These are phyloP conservation scores for Drosophila subquinaria DNA, from an alignment of 2,888 invertebrate species.

Conservation along the genomic window DNA sequence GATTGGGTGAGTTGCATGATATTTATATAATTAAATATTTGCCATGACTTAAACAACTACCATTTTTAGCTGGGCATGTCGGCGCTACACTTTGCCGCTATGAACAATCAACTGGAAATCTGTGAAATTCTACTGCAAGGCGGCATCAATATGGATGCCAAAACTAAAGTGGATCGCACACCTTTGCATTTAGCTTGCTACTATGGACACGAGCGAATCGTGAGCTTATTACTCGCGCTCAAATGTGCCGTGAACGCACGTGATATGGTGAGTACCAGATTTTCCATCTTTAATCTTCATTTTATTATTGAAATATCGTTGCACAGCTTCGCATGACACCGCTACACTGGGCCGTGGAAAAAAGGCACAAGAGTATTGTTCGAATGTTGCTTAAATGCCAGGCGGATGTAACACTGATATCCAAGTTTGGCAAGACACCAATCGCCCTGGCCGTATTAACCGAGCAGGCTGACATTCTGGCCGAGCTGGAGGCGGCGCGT, in stretches of 20 bases:
- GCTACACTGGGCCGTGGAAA: conserved; percentile 96
- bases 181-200: conserved; percentile 95
- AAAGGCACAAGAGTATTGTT: conserved; percentile 90
- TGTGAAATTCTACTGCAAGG: conserved; percentile 93
- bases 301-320: conserved; percentile 7
- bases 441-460: conserved; percentile 89
- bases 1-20: conserved; percentile 91
- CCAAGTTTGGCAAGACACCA: conserved; percentile 91
- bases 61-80: conserved; percentile 92
- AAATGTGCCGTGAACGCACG: conserved; percentile 91
- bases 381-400: conserved; percentile 90
- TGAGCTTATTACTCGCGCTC: conserved; percentile 89
- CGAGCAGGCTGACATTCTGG: conserved; percentile 88
- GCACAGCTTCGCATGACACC: conserved; percentile 94
- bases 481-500: conserved; percentile 86
- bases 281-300: too few relatives aligned
- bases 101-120: conserved; percentile 92
- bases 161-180: conserved; percentile 96
- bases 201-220: conserved; percentile 92
- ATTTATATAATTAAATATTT: background rate
- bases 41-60: background rate
- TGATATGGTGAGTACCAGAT: conserved; percentile 89
- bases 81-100: conserved; percentile 94
- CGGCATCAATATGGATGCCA: conserved; percentile 94
- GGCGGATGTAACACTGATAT: conserved; percentile 89